Conservation (phyloP, 2,888 invertebrate species). For the Byasa hedistus region DNA sequence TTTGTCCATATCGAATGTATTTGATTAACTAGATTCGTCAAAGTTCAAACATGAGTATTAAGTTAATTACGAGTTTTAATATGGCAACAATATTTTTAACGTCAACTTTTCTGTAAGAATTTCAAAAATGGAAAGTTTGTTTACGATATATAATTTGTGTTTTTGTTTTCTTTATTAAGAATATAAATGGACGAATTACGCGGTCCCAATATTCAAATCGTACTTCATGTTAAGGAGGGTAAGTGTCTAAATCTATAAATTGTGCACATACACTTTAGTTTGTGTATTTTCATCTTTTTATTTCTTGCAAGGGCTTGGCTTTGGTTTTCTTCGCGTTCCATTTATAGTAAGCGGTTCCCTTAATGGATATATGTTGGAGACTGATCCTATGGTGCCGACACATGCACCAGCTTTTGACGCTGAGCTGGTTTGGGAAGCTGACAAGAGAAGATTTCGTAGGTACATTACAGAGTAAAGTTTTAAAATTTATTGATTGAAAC, state of each 20-base stretch:
- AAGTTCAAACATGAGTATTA: not conserved
- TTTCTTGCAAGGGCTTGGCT: slow-evolving; percentile 72
- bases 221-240: slow-evolving; percentile 84
- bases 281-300: not conserved
- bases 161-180: slow-evolving; percentile 43
- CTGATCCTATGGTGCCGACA: slow-evolving; percentile 81
- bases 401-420: slow-evolving; percentile 83
- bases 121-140: slow-evolving; percentile 40
- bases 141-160: slow-evolving; percentile 60
- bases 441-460: slow-evolving; percentile 85
- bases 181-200: slow-evolving; percentile 82
- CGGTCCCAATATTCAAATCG: slow-evolving; percentile 83
- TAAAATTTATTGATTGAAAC: not conserved
- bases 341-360: slow-evolving; percentile 81
- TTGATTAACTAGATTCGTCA: too few species aligned
- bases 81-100: not conserved
- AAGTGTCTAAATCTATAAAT: slow-evolving; percentile 17
- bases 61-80: not conserved
- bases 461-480: slow-evolving; percentile 43
- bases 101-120: slow-evolving; percentile 2
- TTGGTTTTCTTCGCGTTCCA: slow-evolving; percentile 76
- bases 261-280: not conserved
- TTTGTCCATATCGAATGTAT: not conserved
- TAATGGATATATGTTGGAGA: slow-evolving; percentile 84
- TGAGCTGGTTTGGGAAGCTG: slow-evolving; percentile 89